Evolutionary conservation across 1,140 invertebrate genomes (phyloP), one percentile per base, ranked within the genome.

Genomic region (Eueides isabella): DNA sequence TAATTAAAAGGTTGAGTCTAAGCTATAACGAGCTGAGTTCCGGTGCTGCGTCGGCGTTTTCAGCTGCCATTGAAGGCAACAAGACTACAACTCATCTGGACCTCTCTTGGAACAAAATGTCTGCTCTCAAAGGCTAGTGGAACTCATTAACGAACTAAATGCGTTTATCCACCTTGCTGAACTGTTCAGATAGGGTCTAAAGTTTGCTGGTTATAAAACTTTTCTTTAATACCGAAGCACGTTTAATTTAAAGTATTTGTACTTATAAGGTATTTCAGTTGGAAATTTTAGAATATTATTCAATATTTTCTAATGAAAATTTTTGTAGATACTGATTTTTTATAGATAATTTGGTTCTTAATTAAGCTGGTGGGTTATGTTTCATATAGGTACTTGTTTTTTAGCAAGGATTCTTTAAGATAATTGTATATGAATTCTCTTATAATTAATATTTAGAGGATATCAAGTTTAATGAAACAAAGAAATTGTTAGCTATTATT

Each of bases 101-200:
- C 79, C 70, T 94, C 5, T 94, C 93, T 0, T 94, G 93, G 93
- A 95, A 95, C 79, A 80, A 80, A 48, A 79, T 88, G 48, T 83
- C 78, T 31, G 23, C 71, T 9, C 23, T 72, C 61, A 81, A 80
- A 80, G 79, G 79, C 79, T 35, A 74, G 72, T 74, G 62, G 33
- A 74, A 74, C 67, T 74, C 67, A 74, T 74, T 74, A 74, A 70
- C 62, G 30, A 48, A 65, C 62, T 65, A 65, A 64, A 71, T 71
- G 67, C 67, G 48, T 68, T 64, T 71, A 71, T 63, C 68, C 68
- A 71, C 68, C 61, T 71, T 44, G 55, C 61, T 30, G 68, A 62
- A 35, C 68, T 23, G 35, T 63, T 71, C 68, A 23, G 68, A 71
- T 71, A 71, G 61, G 61, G 68, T 26, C 28, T 35, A 14, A 63